A percentile compares a stretch with the other conserved stretches of the same genome.
Evolutionary conservation across 2,797 vertebrate genomes (phyloP).

Genomic region (Scolopax rusticola): DNA sequence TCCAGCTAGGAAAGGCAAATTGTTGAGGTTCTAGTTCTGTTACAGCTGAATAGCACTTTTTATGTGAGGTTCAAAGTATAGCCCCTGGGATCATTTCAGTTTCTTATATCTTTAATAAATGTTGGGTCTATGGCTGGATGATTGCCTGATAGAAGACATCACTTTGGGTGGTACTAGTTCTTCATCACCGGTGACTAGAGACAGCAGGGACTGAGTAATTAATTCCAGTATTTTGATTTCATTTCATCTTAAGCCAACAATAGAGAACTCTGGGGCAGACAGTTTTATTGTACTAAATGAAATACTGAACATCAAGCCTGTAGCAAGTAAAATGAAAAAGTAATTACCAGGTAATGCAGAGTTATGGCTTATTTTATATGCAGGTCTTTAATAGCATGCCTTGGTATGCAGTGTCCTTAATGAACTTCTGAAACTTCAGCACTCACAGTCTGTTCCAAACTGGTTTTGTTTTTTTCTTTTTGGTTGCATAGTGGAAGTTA

Average conservation of each 20-base stretch:
- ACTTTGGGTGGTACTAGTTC: background rate
- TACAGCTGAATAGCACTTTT: conserved; percentile 17
- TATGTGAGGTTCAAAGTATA: conserved; percentile 55
- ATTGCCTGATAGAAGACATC: background rate
- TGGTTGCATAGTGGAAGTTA: background rate
- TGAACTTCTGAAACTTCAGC: background rate
- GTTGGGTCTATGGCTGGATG: background rate
- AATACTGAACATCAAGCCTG: conserved; percentile 32
- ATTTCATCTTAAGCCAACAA: conserved; percentile 61
- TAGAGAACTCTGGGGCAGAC: conserved; percentile 1
- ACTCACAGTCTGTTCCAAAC: background rate
- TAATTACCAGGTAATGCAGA: background rate
- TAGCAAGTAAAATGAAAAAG: conserved; percentile 13
- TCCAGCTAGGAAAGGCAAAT: background rate
- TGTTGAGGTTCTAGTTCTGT: background rate
- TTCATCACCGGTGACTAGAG: background rate
- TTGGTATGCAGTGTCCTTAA: background rate
- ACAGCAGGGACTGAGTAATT: conserved; percentile 5
- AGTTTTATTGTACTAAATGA: conserved; percentile 18
- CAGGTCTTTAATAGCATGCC: background rate
- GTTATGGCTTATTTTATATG: background rate
- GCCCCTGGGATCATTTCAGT: background rate
- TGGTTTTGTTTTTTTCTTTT: background rate
- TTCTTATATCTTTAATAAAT: conserved; percentile 19
- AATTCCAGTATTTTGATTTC: conserved; percentile 55